Evolutionary conservation across 2,113 vertebrate species (phyloP), one percentile per base, ranked within the genome.

Genomic region (Saguinus imperator): DNA sequence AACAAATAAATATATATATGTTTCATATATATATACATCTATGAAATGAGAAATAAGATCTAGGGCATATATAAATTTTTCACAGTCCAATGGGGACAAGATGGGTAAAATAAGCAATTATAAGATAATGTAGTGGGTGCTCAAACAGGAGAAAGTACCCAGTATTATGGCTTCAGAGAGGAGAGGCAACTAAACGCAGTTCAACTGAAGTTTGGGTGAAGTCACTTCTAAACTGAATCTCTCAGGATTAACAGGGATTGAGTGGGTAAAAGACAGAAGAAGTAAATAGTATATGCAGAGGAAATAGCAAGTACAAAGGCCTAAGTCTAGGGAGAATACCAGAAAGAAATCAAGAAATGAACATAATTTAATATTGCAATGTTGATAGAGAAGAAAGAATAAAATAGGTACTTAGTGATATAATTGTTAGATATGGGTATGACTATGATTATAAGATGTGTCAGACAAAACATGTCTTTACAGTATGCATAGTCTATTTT

Each of bases 161-260:
- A 3, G 20, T n/a, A 55, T 23, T 40, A 20, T 25, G 17, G 45
- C 64, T 70, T 95, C 57, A 43, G 7, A 70, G 17, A 45, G 13
- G 10, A 52, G 13, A 72, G 16, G 55, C 48, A 85, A 48, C 35
- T 32, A 86, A n/a, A 72, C 18, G 18, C 70, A 55, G 86, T 83
- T 35, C 32, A 50, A 43, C 35, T 21, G 58, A 70, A 16, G 27
- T 14, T n/a, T 91, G 29, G 10, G 45, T 45, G 43, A 93, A 68
- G 27, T 61, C 23, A 64, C 25, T 89, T 87, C 64, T 90, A 89
- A 95, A 68, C 43, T 16, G 0, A 96, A 57, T 81, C 55, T 64
- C 96, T 89, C 45, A 83, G 75, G 70, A 92, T 79, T 95, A 83
- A 75, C 27, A 84, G 25, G 40, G 77, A 94, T 82, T 84, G 37